phyloP scores from a whole-genome alignment of 2,888 invertebrate species.

The Drosophila quinaria region DNA sequence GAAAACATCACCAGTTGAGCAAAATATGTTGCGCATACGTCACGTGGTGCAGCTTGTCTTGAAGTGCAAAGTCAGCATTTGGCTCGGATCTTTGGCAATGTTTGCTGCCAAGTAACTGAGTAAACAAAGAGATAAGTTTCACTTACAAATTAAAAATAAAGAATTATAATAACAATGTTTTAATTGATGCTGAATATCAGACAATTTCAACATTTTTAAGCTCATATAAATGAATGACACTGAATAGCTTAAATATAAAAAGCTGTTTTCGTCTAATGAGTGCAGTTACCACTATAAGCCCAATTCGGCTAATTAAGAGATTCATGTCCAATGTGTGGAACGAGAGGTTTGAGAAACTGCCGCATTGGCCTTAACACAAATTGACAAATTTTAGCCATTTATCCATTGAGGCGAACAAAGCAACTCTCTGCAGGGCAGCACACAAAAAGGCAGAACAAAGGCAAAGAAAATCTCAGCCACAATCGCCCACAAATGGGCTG shows the following conservation, averaged over 20 bases:
- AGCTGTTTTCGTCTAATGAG: slow-evolving; percentile 30
- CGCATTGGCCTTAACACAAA: slow-evolving; percentile 75
- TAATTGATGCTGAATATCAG: neutral
- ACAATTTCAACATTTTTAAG: neutral
- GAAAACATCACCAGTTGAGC: slow-evolving; percentile 5
- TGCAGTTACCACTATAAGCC: slow-evolving; percentile 24
- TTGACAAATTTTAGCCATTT: slow-evolving; percentile 76
- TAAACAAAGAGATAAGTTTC: slow-evolving; percentile 9
- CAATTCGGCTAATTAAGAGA: slow-evolving; percentile 63
- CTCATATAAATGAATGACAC: neutral
- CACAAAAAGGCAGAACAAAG: slow-evolving; percentile 35
- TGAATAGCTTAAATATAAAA: too few species aligned
- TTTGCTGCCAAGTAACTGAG: slow-evolving; percentile 11
- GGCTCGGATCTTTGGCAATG: slow-evolving; percentile 12
- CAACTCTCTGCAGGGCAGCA: slow-evolving; percentile 11
- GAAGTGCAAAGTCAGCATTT: slow-evolving; percentile 35
- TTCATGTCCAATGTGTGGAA: slow-evolving; percentile 31
- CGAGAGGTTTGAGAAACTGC: slow-evolving; percentile 53
- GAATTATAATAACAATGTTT: slow-evolving; percentile 7
- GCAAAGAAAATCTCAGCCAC: slow-evolving; percentile 61
- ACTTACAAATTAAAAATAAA: neutral
- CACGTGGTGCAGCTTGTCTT: slow-evolving; percentile 12
- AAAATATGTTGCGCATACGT: slow-evolving; percentile 48
- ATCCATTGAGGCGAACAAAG: slow-evolving; percentile 54
- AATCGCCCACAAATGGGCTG: slow-evolving; percentile 48